Conservation (phyloP, 1,140 invertebrate species). For the Arion vulgaris region DNA sequence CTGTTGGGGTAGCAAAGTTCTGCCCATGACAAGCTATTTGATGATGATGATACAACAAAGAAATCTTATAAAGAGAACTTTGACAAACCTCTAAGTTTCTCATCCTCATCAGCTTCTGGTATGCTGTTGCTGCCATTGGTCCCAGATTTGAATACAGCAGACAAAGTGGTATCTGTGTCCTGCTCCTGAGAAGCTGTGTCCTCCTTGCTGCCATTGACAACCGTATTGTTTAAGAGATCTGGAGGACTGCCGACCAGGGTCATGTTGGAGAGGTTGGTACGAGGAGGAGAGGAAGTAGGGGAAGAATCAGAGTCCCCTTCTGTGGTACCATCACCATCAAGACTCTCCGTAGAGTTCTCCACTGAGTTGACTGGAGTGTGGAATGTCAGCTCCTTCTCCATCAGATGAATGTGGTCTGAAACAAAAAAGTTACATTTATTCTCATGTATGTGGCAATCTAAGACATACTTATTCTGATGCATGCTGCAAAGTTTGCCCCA, state of each 20-base stretch:
- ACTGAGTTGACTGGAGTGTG: slow-evolving; percentile 39
- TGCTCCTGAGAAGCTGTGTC: not conserved
- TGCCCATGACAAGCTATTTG: too few relatives aligned
- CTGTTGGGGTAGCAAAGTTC: too few relatives aligned
- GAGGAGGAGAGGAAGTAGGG: slow-evolving; percentile 12
- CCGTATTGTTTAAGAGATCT: slow-evolving; percentile 29
- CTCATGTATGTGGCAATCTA: too few relatives aligned
- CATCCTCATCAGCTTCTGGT: slow-evolving; percentile 46
- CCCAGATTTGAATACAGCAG: not conserved
- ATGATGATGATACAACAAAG: too few relatives aligned
- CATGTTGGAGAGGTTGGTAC: slow-evolving; percentile 22
- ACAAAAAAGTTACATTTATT: not conserved
- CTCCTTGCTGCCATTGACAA: slow-evolving; percentile 34
- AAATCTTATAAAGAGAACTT: too few relatives aligned
- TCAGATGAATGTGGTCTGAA: slow-evolving; percentile 36
- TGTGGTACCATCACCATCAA: slow-evolving; percentile 1
- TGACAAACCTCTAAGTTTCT: slow-evolving; percentile 55
- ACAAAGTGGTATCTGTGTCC: slow-evolving; percentile 8
- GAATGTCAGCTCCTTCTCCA: slow-evolving; percentile 35
- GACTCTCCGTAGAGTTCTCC: slow-evolving; percentile 35
- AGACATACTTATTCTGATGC: too few relatives aligned
- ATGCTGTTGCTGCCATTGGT: not conserved
- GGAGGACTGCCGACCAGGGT: slow-evolving; percentile 33
- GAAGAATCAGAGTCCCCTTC: not conserved
- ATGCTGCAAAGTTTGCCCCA: too few relatives aligned